Evolutionary conservation across 2,888 invertebrate species (phyloP).

Genomic region (Aricia artaxerxes): DNA sequence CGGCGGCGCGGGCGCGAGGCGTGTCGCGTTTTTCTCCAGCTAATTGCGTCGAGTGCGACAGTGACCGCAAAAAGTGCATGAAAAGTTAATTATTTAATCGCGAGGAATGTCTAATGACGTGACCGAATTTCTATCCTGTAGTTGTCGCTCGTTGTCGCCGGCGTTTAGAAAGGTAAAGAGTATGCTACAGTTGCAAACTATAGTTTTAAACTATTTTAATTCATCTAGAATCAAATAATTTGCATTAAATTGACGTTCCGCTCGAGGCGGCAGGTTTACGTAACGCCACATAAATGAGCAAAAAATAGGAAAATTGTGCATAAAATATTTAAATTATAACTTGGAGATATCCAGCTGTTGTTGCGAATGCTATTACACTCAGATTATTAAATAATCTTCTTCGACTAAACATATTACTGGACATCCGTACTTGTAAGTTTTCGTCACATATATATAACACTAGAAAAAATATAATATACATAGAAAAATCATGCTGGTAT

Average conservation of each 20-base stretch:
- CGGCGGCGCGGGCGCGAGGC: conserved; percentile 5
- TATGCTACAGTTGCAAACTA: neutral
- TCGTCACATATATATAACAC: neutral
- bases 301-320: neutral
- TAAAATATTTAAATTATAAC: conserved; percentile 1
- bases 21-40: conserved; percentile 21
- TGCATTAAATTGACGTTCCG: conserved; percentile 15
- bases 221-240: neutral
- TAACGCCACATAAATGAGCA: neutral
- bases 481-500: neutral
- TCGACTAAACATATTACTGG: conserved; percentile 6
- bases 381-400: conserved; percentile 16
- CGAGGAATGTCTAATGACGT: conserved; percentile 25
- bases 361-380: neutral
- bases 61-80: conserved; percentile 28
- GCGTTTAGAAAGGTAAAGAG: conserved; percentile 23
- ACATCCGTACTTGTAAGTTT: conserved; percentile 17
- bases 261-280: neutral
- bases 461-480: neutral
- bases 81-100: conserved; percentile 30
- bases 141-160: neutral
- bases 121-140: conserved; percentile 23
- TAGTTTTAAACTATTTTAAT: neutral
- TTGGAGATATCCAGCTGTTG: neutral
- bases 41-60: conserved; percentile 23